A percentile compares a stretch with the other conserved stretches of the same genome.
Evolutionary conservation across 2,113 vertebrate species (phyloP).

Genomic region (Telmatochromis sp.): DNA sequence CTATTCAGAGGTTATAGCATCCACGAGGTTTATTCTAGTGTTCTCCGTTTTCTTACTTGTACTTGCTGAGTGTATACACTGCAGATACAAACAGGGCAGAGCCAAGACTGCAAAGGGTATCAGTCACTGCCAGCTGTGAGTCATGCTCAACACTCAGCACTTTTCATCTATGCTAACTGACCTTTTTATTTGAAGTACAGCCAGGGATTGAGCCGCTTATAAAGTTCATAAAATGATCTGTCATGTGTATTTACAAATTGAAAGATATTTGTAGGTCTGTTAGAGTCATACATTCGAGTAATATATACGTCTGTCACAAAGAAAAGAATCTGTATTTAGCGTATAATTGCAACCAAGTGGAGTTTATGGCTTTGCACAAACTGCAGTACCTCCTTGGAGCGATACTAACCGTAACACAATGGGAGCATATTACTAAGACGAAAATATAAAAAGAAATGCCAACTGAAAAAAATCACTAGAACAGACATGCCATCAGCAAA

Average conservation of each 20-base stretch:
- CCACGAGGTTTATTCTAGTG: not conserved
- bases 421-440: not conserved
- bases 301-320: not conserved
- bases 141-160: not conserved
- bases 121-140: not conserved
- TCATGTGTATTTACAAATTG: not conserved
- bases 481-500: not conserved
- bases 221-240: not conserved
- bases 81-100: not conserved
- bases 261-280: not conserved
- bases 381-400: not conserved
- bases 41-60: not conserved
- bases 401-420: not conserved
- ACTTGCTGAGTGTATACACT: not conserved
- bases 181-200: not conserved
- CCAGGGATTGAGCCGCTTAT: not conserved
- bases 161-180: not conserved
- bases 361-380: not conserved
- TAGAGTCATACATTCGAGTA: not conserved
- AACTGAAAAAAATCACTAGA: not conserved
- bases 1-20: not conserved
- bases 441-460: not conserved
- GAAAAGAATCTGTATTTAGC: not conserved
- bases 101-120: not conserved
- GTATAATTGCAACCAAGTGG: not conserved